Evolutionary conservation across 2,797 vertebrate species (phyloP), one percentile per base, ranked within the genome.

Genomic region (Setipinna tenuifilis): DNA sequence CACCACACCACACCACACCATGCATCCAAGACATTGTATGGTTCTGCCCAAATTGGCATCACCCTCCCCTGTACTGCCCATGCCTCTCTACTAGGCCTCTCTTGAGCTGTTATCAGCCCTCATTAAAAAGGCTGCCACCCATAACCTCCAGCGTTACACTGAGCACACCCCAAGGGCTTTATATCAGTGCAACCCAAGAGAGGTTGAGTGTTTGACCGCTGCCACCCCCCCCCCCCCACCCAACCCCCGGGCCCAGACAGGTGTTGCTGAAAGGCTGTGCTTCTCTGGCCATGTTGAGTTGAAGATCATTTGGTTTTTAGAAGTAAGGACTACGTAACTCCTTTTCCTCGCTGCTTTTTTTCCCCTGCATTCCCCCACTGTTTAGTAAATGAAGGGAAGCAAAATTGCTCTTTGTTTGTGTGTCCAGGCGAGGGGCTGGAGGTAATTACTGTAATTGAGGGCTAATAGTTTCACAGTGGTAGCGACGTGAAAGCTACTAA

Each of bases 401-500:
- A 17, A 28, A 81, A 50, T 81, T 6, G 58, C 82, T 83, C 80
- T 82, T 82, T 85, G 28, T 85, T n/a, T 88, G 61, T 86, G 58
- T 48, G 71, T 85, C 90, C 83, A 62, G 46, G 80, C 84, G 75
- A 61, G 85, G 88, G 85, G 83, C 84, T 59, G 83, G 83, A 86
- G 59, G 87, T 88, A 90, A 92, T 92, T 88, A 87, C 61, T 85
- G 65, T 89, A 88, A 92, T 90, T 85, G 87, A 89, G 82, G 31
- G 25, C 81, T 90, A 88, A 89, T 88, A 85, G 84, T 75, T 16
- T 46, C 86, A 86, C 78, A 84, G 86, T 83, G 82, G 84, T 86
- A 14, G 57, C 86, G 85, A 81, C 65, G 81, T 88, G 85, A 87
- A 85, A 83, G 83, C 65, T 87, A 59, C 61, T 91, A 83, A 86